Evolutionary conservation across 2,888 invertebrate species (phyloP).

Genomic region (Eurois occulta): DNA sequence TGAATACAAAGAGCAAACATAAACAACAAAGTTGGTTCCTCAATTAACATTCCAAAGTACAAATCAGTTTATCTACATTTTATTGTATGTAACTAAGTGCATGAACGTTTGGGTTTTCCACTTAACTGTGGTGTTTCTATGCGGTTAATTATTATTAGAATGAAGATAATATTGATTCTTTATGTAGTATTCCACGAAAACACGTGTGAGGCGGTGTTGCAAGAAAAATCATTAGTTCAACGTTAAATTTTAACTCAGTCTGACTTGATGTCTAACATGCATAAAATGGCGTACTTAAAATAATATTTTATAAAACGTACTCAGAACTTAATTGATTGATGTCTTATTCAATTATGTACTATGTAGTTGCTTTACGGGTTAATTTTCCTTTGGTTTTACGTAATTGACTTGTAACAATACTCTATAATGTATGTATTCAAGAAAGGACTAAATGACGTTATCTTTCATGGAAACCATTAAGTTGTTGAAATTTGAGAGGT

Average conservation of each 20-base stretch:
- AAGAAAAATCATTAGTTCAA: background rate
- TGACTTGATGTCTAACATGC: background rate
- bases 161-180: background rate
- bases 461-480: background rate
- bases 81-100: slow-evolving; percentile 4
- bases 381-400: slow-evolving; percentile 13
- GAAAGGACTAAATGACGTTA: slow-evolving; percentile 10
- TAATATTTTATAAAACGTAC: background rate
- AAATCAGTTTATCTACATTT: background rate
- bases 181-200: background rate
- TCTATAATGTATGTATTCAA: background rate
- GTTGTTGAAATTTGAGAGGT: background rate
- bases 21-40: slow-evolving; percentile 18
- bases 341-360: slow-evolving; percentile 15
- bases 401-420: slow-evolving; percentile 15
- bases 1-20: slow-evolving; percentile 35
- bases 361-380: slow-evolving; percentile 4
- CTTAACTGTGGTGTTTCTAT: background rate
- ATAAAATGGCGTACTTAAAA: background rate
- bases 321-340: slow-evolving; percentile 13
- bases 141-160: background rate
- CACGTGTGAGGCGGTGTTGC: background rate
- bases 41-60: slow-evolving; percentile 14
- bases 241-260: background rate
- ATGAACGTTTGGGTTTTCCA: background rate